Conservation (phyloP, 2,797 vertebrate genomes). For the Syngnathus rostellatus region DNA sequence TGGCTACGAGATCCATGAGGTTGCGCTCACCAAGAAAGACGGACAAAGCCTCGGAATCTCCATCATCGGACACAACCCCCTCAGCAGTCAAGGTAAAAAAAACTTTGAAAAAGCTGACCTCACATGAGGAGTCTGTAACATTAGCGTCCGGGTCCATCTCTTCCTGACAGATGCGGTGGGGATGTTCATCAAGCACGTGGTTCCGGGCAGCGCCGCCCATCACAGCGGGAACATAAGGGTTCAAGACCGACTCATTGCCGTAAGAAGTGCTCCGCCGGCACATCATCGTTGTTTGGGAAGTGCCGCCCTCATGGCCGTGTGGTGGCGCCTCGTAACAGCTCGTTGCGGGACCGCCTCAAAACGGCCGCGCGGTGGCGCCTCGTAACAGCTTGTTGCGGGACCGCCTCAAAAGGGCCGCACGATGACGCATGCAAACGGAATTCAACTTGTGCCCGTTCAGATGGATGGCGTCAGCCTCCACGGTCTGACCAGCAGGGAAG, state of each 20-base stretch:
- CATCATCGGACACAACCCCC: conserved; percentile 81
- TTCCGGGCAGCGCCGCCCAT: conserved; percentile 86
- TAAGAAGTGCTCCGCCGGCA: conserved; percentile 50
- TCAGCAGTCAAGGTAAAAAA: conserved; percentile 67
- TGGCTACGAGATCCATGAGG: conserved; percentile 78
- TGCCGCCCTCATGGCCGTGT: too few species aligned
- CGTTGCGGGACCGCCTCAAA: too few species aligned
- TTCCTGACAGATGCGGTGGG: conserved; percentile 74
- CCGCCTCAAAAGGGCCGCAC: too few species aligned
- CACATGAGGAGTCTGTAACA: too few species aligned
- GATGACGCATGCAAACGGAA: too few species aligned
- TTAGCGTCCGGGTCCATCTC: background rate
- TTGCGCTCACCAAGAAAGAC: conserved; percentile 79
- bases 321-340: too few species aligned
- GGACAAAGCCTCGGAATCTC: conserved; percentile 93
- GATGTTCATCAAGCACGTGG: conserved; percentile 86
- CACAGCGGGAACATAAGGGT: conserved; percentile 82
- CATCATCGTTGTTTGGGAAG: too few species aligned
- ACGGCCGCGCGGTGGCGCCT: too few species aligned
- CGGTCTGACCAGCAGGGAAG: conserved; percentile 83
- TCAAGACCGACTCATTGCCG: conserved; percentile 86
- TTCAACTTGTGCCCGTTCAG: conserved; percentile 50
- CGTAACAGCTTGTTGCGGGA: too few species aligned
- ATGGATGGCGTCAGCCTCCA: conserved; percentile 84
- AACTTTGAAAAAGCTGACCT: too few species aligned